Evolutionary conservation across 2,113 vertebrate species (phyloP).

Genomic region (Triplophysa rosa): DNA sequence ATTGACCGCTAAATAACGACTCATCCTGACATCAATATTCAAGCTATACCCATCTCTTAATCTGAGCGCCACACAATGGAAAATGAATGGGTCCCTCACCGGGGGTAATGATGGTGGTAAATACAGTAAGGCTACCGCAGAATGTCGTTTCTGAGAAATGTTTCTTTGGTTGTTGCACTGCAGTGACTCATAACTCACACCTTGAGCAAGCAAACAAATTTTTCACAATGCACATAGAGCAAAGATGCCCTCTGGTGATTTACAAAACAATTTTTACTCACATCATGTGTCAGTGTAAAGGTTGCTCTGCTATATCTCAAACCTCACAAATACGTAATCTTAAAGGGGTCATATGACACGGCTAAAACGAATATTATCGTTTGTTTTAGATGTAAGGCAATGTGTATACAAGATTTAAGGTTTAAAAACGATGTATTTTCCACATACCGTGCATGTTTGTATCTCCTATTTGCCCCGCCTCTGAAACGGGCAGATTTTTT

Average conservation of each 20-base stretch:
- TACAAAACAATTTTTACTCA: not conserved
- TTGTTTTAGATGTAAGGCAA: too few species aligned
- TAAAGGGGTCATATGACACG: too few species aligned
- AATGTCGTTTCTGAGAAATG: not conserved
- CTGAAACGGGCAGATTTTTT: too few species aligned
- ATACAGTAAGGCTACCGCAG: constrained; percentile 1
- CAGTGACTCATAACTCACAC: constrained; percentile 9
- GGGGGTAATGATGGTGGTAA: constrained; percentile 6
- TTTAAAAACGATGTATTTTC: too few species aligned
- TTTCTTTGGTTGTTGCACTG: not conserved
- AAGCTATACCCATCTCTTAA: not conserved
- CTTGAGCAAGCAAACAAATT: not conserved
- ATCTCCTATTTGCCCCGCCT: too few species aligned
- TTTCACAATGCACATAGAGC: not conserved
- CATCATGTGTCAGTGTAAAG: not conserved
- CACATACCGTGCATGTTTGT: too few species aligned
- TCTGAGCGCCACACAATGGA: constrained; percentile 13
- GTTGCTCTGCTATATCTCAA: not conserved
- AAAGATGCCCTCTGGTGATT: constrained; percentile 4
- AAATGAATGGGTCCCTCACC: constrained; percentile 21
- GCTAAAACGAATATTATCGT: too few species aligned
- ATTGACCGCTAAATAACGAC: constrained; percentile 55
- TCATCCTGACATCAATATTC: constrained; percentile 37
- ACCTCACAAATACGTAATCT: too few species aligned
- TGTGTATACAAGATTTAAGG: too few species aligned